A percentile compares a stretch with the other conserved stretches of the same genome.
phyloP scores from a whole-genome alignment of 2,888 invertebrate genomes.

The Allolobophora icterica region DNA sequence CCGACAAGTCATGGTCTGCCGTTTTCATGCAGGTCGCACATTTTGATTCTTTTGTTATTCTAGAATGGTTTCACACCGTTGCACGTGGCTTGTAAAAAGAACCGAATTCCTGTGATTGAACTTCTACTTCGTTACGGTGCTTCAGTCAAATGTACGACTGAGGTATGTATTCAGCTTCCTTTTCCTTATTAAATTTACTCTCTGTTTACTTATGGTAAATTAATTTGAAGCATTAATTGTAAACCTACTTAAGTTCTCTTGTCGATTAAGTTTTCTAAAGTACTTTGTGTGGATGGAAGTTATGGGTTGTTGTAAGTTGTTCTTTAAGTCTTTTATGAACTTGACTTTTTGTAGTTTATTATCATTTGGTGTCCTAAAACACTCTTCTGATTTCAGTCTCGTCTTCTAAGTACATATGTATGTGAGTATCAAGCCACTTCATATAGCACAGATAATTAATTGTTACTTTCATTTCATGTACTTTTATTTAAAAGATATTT shows the following conservation, averaged over 20 bases:
- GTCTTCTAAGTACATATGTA: too few species aligned
- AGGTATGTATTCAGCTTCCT: conserved; percentile 69
- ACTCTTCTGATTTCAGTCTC: too few species aligned
- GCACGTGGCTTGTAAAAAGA: conserved; percentile 99
- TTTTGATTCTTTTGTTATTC: conserved; percentile 13
- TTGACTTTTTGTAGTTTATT: neutral
- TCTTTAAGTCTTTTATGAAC: neutral
- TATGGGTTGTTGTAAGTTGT: neutral
- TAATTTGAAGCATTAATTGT: neutral
- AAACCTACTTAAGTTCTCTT: neutral
- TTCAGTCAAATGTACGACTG: conserved; percentile 81
- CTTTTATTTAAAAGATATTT: neutral
- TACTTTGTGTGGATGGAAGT: neutral
- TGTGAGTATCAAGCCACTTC: too few species aligned
- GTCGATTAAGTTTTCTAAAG: neutral
- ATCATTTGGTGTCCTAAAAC: neutral
- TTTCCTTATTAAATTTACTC: too few species aligned
- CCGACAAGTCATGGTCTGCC: neutral
- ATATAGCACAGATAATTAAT: neutral
- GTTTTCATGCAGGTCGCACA: neutral
- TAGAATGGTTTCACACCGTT: conserved; percentile 95
- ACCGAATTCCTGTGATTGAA: conserved; percentile 95
- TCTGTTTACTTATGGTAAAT: neutral
- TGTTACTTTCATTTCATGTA: neutral
- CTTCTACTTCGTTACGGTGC: conserved; percentile 95